These are phyloP conservation scores for Notothenia rossii DNA, from an alignment of 2,113 vertebrate species.

Conservation along the genomic window DNA sequence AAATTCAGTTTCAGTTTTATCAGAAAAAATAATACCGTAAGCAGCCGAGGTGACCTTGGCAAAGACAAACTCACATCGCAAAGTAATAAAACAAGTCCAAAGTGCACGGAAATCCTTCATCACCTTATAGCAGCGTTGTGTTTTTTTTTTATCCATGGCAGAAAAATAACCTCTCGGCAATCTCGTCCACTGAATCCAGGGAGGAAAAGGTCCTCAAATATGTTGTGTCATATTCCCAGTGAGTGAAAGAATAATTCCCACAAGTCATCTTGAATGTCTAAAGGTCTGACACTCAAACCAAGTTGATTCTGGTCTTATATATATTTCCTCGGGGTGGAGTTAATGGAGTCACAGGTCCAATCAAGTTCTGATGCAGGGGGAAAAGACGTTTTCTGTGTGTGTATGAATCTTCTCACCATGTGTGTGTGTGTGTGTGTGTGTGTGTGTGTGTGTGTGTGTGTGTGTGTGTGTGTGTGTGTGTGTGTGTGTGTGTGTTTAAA, in stretches of 20 bases:
- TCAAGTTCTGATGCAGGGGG: conserved; percentile 58
- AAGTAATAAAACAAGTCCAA: conserved; percentile 8
- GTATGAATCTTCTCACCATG: conserved; percentile 47
- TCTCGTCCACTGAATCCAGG: background rate
- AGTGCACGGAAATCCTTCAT: conserved; percentile 3
- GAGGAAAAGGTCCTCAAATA: conserved; percentile 12
- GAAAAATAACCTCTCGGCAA: background rate
- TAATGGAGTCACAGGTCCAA: conserved; percentile 74
- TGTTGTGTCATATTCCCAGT: conserved; percentile 19
- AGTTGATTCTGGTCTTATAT: conserved; percentile 59
- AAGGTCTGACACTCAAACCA: conserved; percentile 38
- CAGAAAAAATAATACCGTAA: background rate
- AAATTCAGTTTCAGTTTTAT: background rate
- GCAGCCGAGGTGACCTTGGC: background rate
- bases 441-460: conserved; percentile 32
- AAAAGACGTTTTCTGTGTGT: conserved; percentile 26
- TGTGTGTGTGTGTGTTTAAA: conserved; percentile 32
- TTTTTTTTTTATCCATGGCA: conserved; percentile 32
- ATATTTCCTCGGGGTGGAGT: conserved; percentile 76
- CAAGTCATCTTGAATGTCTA: conserved; percentile 39
- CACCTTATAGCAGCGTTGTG: background rate
- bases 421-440: conserved; percentile 20
- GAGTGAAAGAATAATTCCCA: conserved; percentile 19
- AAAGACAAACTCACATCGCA: background rate
- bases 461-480: background rate